A percentile compares a stretch with the other conserved stretches of the same genome.
Evolutionary conservation across 2,888 invertebrate genomes (phyloP).

Genomic region (Drosophila ustulata): DNA sequence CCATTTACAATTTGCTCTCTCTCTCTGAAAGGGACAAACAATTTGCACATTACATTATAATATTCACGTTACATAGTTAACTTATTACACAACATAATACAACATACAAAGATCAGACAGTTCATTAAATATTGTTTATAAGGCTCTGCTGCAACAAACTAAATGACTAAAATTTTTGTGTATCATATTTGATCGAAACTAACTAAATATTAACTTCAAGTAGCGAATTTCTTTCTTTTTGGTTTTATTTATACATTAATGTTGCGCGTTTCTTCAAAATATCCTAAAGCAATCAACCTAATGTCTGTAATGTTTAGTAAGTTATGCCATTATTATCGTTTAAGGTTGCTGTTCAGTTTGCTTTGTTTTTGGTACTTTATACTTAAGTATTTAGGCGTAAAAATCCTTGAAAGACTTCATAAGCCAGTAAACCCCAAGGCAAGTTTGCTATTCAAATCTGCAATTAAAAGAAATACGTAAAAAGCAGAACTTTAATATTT

Average conservation of each 20-base stretch:
- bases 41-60: constrained; percentile 54
- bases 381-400: constrained; percentile 77
- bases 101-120: constrained; percentile 66
- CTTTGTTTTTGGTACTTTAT: constrained; percentile 57
- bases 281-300: constrained; percentile 27
- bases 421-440: constrained; percentile 78
- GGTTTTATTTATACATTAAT: constrained; percentile 62
- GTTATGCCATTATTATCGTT: constrained; percentile 28
- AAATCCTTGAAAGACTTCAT: constrained; percentile 75
- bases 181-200: constrained; percentile 36
- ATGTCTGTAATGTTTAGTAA: constrained; percentile 10
- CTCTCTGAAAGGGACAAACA: constrained; percentile 33
- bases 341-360: constrained; percentile 51
- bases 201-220: constrained; percentile 48
- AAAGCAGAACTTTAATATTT: neutral
- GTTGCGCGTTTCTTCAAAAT: constrained; percentile 58
- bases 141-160: constrained; percentile 48
- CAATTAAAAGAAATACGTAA: constrained; percentile 10
- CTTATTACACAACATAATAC: constrained; percentile 70
- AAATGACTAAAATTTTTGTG: constrained; percentile 54
- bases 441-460: constrained; percentile 81
- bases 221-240: constrained; percentile 58
- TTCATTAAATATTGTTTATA: constrained; percentile 38
- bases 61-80: constrained; percentile 50
- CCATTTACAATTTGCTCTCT: constrained; percentile 58